Evolutionary conservation across 1,140 invertebrate species (phyloP).

Genomic region (Meloidogyne exigua): DNA sequence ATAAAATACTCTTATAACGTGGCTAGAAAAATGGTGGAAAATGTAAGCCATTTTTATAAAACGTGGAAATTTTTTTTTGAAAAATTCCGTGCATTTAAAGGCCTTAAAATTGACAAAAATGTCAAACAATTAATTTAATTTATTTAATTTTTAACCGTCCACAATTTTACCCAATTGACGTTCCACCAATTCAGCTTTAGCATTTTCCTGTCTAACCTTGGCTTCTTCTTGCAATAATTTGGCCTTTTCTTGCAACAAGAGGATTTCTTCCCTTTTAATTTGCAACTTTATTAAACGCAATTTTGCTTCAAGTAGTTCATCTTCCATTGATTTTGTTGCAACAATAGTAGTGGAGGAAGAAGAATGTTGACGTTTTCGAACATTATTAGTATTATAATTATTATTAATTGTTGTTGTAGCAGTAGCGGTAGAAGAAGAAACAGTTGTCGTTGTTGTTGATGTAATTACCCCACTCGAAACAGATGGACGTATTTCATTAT

Average conservation of each 20-base stretch:
- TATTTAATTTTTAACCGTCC: not conserved
- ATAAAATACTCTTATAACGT: too few relatives aligned
- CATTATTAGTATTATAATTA: not conserved
- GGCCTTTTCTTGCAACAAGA: constrained; percentile 20
- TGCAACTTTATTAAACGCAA: constrained; percentile 14
- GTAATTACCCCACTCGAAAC: not conserved
- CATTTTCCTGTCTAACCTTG: constrained; percentile 25
- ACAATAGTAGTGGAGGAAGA: not conserved
- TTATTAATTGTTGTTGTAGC: not conserved
- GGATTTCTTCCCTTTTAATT: constrained; percentile 21
- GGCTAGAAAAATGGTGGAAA: not conserved
- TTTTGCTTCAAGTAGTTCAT: constrained; percentile 26
- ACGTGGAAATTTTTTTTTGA: not conserved
- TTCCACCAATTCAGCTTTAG: constrained; percentile 27
- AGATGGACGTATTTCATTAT: not conserved
- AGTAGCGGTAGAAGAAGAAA: too few relatives aligned
- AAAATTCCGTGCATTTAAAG: not conserved
- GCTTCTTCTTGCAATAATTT: constrained; percentile 27
- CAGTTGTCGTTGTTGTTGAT: not conserved
- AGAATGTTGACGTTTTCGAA: constrained; percentile 10
- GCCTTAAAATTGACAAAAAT: not conserved
- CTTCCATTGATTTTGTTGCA: constrained; percentile 23
- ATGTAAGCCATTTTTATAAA: too few relatives aligned
- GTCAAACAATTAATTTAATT: not conserved
- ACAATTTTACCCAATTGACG: constrained; percentile 14